phyloP scores from a whole-genome alignment of 2,113 vertebrate genomes.

The Equus przewalskii region DNA sequence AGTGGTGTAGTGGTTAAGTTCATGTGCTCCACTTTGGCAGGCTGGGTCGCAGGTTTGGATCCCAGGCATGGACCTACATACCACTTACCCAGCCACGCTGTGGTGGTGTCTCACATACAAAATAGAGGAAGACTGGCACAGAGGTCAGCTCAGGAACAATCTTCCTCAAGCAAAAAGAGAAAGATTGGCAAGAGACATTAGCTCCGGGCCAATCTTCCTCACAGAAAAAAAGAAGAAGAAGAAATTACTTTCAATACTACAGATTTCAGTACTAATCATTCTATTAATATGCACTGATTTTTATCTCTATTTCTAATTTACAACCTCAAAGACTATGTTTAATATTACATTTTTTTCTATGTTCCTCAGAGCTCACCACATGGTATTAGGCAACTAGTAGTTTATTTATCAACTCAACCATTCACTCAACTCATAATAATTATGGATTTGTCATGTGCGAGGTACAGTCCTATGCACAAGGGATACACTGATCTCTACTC shows the following conservation, averaged over 20 bases:
- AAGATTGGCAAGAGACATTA: too few species aligned
- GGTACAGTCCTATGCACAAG: background rate
- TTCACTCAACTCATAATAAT: background rate
- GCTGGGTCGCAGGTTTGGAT: too few species aligned
- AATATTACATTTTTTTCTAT: background rate
- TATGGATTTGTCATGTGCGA: background rate
- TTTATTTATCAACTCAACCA: constrained; percentile 27
- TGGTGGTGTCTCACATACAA: too few species aligned
- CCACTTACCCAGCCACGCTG: too few species aligned
- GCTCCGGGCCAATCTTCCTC: too few species aligned
- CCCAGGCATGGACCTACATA: too few species aligned
- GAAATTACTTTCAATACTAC: background rate
- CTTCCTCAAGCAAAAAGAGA: too few species aligned
- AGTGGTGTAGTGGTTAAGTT: too few species aligned
- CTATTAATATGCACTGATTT: background rate
- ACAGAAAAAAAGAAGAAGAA: too few species aligned
- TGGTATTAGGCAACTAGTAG: background rate
- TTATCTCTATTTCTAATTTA: constrained; percentile 18
- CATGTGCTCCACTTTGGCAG: too few species aligned
- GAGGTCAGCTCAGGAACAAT: too few species aligned
- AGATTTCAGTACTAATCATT: background rate
- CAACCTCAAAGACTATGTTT: background rate
- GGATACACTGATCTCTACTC: background rate
- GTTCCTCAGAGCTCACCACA: background rate
- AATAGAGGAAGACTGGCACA: too few species aligned